Conservation (phyloP, 2,113 vertebrate species). For the Eidolon helvum region DNA sequence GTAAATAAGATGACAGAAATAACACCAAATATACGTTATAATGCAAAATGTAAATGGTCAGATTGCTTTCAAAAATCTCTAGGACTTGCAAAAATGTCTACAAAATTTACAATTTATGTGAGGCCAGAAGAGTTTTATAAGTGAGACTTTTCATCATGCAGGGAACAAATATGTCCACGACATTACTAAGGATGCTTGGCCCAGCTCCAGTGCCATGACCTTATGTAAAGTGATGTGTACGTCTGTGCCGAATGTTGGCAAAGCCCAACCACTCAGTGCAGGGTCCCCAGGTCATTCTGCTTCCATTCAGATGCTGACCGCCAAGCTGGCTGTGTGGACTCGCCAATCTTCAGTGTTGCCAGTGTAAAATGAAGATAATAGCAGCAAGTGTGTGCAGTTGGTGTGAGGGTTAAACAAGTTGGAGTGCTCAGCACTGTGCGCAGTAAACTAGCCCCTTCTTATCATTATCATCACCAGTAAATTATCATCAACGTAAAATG, state of each 20-base stretch:
- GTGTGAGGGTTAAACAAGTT: neutral
- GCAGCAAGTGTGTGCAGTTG: neutral
- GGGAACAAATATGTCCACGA: neutral
- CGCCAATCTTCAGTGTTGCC: neutral
- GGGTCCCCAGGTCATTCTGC: accelerated
- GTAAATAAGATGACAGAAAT: neutral
- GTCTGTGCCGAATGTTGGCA: neutral
- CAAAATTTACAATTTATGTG: neutral
- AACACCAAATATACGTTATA: neutral
- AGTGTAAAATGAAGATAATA: neutral
- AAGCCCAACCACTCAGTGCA: accelerated
- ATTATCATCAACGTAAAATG: no score
- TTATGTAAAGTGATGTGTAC: accelerated
- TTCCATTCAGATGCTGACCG: neutral
- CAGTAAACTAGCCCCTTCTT: neutral
- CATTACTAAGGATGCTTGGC: neutral
- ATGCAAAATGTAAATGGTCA: neutral
- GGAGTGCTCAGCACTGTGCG: neutral
- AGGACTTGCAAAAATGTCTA: neutral
- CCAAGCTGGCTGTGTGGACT: no score
- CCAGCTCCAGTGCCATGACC: accelerated
- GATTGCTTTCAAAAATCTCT: neutral
- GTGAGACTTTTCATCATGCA: neutral
- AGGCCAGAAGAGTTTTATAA: neutral
- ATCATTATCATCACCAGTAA: no score